phyloP scores from a whole-genome alignment of 2,888 invertebrate species.

The Leptinotarsa peninsularis region DNA sequence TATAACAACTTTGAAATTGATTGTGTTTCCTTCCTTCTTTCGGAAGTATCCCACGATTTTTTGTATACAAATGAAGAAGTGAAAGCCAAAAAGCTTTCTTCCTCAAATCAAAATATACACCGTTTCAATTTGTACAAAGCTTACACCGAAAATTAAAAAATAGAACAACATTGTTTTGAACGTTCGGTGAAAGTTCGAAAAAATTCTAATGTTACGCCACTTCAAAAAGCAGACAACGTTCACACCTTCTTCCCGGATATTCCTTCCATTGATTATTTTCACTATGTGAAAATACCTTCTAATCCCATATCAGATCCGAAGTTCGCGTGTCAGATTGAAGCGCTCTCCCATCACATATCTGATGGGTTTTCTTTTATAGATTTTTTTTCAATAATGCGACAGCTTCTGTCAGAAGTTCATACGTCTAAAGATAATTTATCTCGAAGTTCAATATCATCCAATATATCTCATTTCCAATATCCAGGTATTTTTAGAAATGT shows the following conservation, averaged over 20 bases:
- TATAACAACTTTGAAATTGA: too few species aligned
- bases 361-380: constrained; percentile 30
- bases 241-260: background rate
- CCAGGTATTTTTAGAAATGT: constrained; percentile 36
- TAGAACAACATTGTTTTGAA: too few species aligned
- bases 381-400: constrained; percentile 25
- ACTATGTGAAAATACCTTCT: background rate
- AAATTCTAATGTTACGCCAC: background rate
- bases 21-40: too few species aligned
- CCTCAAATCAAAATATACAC: too few species aligned
- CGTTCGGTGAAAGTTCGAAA: background rate
- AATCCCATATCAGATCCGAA: constrained; percentile 14
- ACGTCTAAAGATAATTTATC: constrained; percentile 10
- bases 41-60: too few species aligned
- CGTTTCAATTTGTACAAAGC: too few species aligned
- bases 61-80: too few species aligned
- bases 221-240: background rate
- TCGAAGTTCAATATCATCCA: constrained; percentile 25
- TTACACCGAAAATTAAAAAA: too few species aligned
- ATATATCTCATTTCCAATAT: constrained; percentile 35
- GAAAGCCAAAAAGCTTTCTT: too few species aligned
- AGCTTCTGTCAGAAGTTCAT: constrained; percentile 22
- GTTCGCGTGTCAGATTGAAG: constrained; percentile 8
- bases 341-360: constrained; percentile 10
- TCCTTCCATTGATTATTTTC: background rate